Conservation (phyloP, 2,113 vertebrate genomes). For the Megaleporinus macrocephalus region DNA sequence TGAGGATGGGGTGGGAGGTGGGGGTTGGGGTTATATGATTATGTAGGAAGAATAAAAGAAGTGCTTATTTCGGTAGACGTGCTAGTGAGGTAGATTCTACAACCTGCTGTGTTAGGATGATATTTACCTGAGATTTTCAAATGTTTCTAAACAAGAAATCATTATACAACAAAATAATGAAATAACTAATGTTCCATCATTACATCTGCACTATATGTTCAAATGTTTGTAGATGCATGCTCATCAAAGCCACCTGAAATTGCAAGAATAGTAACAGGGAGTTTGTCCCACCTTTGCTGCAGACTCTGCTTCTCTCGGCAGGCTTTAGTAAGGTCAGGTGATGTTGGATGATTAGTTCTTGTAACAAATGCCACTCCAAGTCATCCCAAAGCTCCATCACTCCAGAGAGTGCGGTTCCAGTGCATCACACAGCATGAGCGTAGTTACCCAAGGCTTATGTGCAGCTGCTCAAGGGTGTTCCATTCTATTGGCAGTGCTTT, state of each 20-base stretch:
- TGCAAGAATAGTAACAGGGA: neutral
- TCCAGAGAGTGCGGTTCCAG: neutral
- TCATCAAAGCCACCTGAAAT: neutral
- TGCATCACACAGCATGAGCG: neutral
- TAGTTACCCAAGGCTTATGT: neutral
- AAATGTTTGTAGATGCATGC: neutral
- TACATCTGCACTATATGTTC: too few relatives aligned
- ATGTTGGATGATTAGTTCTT: neutral
- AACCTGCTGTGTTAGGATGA: neutral
- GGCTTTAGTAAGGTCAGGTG: too few relatives aligned
- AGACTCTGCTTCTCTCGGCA: too few relatives aligned
- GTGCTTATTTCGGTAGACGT: neutral
- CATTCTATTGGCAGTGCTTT: too few relatives aligned
- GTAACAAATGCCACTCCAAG: neutral
- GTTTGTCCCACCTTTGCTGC: neutral
- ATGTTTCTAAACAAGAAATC: neutral
- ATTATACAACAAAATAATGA: neutral
- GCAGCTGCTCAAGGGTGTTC: neutral
- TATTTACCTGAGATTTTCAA: neutral
- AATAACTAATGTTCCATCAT: neutral
- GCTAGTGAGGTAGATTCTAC: neutral
- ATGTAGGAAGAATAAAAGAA: neutral
- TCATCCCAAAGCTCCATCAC: neutral
- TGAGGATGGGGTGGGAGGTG: neutral
- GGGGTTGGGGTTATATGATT: constrained; percentile 8